Percentiles rank a stretch among this genome's conserved stretches.
phyloP scores from a whole-genome alignment of 1,140 invertebrate species.

The Apis laboriosa region DNA sequence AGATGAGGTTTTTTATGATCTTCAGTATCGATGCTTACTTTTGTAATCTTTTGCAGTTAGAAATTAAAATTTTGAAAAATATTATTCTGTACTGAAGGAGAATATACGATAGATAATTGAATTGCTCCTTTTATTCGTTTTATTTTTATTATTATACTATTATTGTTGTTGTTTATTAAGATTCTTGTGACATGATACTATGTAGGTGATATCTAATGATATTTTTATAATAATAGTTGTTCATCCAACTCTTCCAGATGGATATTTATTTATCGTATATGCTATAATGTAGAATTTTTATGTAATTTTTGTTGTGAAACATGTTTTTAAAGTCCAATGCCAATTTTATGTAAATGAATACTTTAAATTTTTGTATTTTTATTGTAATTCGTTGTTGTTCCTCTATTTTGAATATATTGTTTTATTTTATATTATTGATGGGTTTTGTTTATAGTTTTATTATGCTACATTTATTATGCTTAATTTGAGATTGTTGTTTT shows the following conservation, averaged over 20 bases:
- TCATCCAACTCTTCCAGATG: background rate
- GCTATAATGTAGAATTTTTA: background rate
- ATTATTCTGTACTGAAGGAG: background rate
- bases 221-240: background rate
- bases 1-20: background rate
- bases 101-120: background rate
- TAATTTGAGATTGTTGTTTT: background rate
- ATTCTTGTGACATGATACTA: background rate
- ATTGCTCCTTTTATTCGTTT: background rate
- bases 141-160: background rate
- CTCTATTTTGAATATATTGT: background rate
- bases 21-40: background rate
- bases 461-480: no score
- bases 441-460: background rate
- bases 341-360: background rate
- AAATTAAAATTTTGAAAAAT: background rate
- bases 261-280: background rate
- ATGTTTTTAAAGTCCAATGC: background rate
- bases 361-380: conserved; percentile 9
- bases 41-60: background rate
- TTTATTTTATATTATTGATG: background rate
- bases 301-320: background rate
- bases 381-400: background rate
- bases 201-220: background rate
- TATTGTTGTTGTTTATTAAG: background rate